Evolutionary conservation across 2,797 vertebrate genomes (phyloP).

Genomic region (Sebastes glaucus): DNA sequence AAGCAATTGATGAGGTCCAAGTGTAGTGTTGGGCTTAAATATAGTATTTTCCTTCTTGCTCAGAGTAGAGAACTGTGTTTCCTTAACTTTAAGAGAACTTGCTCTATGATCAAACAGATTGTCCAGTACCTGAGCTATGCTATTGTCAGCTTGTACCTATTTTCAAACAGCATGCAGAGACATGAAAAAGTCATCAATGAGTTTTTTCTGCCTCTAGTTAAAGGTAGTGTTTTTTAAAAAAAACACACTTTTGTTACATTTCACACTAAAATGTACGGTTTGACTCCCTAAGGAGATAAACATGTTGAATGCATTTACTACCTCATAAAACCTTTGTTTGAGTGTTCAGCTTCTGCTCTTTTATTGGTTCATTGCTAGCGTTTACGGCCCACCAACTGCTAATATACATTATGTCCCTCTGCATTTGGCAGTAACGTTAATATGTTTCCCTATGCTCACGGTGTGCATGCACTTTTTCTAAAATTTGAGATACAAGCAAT

Average conservation of each 20-base stretch:
- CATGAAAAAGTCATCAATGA: background rate
- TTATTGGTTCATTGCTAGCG: background rate
- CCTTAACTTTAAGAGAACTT: background rate
- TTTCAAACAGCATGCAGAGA: background rate
- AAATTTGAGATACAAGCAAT: background rate
- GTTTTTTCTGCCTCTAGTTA: background rate
- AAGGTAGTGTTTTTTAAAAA: background rate
- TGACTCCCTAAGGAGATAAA: background rate
- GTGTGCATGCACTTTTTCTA: background rate
- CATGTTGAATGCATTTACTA: background rate
- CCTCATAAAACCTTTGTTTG: slow-evolving; percentile 4
- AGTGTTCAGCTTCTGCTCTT: background rate
- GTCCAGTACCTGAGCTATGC: background rate
- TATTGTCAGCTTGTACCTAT: background rate
- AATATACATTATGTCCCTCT: background rate
- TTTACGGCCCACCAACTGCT: slow-evolving; percentile 9
- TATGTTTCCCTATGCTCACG: background rate
- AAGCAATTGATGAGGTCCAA: background rate
- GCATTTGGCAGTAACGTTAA: background rate
- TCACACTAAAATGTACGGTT: background rate
- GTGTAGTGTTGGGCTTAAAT: background rate
- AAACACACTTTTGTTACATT: background rate
- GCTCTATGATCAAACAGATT: background rate
- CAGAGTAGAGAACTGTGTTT: background rate
- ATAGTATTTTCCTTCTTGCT: background rate